These are phyloP conservation scores for Sparus aurata DNA, from an alignment of 2,797 vertebrate genomes.

Conservation along the genomic window DNA sequence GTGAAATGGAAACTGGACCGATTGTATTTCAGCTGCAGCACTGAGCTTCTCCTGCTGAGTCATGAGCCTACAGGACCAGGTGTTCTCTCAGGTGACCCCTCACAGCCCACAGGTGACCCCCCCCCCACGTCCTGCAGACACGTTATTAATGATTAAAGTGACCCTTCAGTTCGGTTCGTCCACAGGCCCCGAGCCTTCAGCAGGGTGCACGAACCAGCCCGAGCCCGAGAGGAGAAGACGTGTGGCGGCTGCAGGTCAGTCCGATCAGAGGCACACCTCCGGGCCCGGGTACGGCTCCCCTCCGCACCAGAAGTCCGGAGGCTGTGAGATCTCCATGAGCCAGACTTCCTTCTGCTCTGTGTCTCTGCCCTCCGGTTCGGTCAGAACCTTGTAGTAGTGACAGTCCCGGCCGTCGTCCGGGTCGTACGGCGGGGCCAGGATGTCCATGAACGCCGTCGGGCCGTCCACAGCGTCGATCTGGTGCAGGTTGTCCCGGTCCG, in stretches of 20 bases:
- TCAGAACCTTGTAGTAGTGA: conserved; percentile 91
- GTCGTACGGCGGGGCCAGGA: conserved; percentile 96
- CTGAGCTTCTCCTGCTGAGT: too few species aligned
- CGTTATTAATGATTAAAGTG: neutral
- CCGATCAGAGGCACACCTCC: conserved; percentile 88
- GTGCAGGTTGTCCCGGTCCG: conserved; percentile 93
- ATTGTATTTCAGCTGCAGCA: conserved; percentile 1
- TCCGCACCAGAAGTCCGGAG: conserved; percentile 94
- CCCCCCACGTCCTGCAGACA: too few species aligned
- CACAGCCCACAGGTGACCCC: too few species aligned
- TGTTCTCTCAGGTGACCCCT: too few species aligned
- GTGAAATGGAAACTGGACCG: conserved; percentile 7
- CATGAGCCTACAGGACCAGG: too few species aligned
- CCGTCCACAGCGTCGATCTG: conserved; percentile 95
- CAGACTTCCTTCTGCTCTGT: conserved; percentile 85
- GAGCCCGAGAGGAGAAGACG: neutral
- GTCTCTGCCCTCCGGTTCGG: conserved; percentile 50
- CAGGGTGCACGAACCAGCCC: neutral
- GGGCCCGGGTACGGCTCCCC: conserved; percentile 94
- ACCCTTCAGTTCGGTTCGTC: neutral
- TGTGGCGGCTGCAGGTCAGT: neutral
- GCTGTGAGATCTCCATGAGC: conserved; percentile 93
- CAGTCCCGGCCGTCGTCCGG: conserved; percentile 94
- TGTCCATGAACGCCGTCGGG: conserved; percentile 95
- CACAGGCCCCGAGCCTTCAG: neutral